Conservation (phyloP, 2,113 vertebrate species). For the Ophthalmotilapia sp. region DNA sequence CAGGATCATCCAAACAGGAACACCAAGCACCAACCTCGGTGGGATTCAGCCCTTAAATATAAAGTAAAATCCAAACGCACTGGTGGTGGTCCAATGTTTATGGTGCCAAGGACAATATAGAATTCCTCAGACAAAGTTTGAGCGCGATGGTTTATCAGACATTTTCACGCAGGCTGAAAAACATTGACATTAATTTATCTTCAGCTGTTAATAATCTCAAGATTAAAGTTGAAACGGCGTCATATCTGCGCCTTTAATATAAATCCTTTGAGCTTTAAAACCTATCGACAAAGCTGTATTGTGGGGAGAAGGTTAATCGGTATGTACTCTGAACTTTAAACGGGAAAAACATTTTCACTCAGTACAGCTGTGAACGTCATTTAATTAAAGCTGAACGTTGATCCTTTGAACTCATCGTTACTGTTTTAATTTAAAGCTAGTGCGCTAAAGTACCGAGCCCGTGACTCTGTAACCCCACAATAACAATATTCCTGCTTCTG, state of each 20-base stretch:
- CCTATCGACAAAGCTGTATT: neutral
- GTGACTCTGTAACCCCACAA: neutral
- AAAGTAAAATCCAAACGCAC: fast-evolving
- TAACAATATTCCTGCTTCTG: neutral
- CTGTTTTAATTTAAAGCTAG: neutral
- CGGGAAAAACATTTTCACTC: neutral
- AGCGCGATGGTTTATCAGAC: neutral
- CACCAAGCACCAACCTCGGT: neutral
- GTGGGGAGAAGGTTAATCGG: neutral
- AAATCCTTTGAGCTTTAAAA: neutral
- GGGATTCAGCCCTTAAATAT: neutral
- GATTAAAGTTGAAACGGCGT: neutral
- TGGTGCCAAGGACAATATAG: neutral
- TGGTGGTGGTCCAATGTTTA: neutral
- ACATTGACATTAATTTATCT: neutral
- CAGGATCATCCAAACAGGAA: neutral
- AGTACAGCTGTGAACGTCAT: neutral
- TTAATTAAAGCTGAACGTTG: neutral
- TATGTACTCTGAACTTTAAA: neutral
- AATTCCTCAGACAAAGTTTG: fast-evolving
- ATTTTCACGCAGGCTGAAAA: neutral
- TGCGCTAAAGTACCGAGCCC: neutral
- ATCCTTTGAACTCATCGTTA: neutral
- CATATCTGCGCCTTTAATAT: neutral
- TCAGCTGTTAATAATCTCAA: neutral